A percentile compares a stretch with the other conserved stretches of the same genome.
phyloP scores from a whole-genome alignment of 2,113 vertebrate genomes.

The Burhinus bistriatus region DNA sequence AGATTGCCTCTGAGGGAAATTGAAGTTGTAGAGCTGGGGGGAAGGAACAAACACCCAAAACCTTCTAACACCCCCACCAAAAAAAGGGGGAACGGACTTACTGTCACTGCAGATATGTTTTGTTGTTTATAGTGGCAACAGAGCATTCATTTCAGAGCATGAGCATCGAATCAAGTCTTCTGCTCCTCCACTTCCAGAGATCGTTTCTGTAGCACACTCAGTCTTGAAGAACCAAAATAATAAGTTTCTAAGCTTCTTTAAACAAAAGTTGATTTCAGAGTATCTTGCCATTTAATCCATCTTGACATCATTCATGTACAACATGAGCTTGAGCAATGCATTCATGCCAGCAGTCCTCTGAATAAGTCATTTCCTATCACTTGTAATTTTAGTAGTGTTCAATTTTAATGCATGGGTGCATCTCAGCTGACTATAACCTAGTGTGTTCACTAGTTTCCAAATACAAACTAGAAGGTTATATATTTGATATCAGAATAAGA shows the following conservation, averaged over 20 bases:
- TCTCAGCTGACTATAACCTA: background rate
- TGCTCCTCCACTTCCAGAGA: background rate
- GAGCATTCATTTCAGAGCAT: background rate
- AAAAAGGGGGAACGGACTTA: background rate
- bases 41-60: background rate
- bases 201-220: background rate
- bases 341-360: background rate
- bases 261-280: background rate
- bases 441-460: background rate
- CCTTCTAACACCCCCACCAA: background rate
- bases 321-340: background rate
- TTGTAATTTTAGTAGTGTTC: fast-evolving
- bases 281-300: background rate
- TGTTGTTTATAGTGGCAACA: background rate
- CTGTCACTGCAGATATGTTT: background rate
- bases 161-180: background rate
- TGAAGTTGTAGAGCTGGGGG: background rate
- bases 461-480: background rate
- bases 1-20: background rate
- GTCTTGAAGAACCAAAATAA: background rate
- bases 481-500: background rate
- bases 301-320: background rate
- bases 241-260: background rate
- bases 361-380: background rate
- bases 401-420: fast-evolving